Evolutionary conservation across 1,140 invertebrate species (phyloP), one percentile per base, ranked within the genome.

Genomic region (Drosophila lowei): DNA sequence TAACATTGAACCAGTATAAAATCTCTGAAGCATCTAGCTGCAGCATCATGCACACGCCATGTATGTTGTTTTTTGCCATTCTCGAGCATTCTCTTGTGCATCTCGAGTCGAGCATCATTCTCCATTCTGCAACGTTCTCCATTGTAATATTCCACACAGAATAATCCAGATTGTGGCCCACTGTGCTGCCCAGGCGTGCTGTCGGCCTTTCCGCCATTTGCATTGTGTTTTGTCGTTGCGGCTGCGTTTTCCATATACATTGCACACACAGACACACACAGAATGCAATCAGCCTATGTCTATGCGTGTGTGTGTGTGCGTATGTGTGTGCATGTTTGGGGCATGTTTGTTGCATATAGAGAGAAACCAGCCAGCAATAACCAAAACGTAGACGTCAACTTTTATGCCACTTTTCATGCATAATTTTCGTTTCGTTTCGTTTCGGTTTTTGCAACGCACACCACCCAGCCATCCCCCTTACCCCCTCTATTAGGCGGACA

Each of bases 381-480:
- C 28, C 53, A 57, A 41, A 41, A 42, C 21, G 18, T 46, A 57
- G 59, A 57, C 68, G 23, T 50, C 65, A 50, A 58, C 43, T 79
- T 76, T 75, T 76, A 65, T 75, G 80, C 62, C 72, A 79, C 59
- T 72, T 83, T 84, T 85, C 54, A 85, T 85, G 76, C 66, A 84
- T 75, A 76, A 84, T 84, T 85, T 76, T 79, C 41, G 57, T 56
- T 56, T 68, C 41, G 54, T 56, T 56, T 68, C 49, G 63, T 58
- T 66, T 63, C 53, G 60, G 57, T 63, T 60, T 72, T 48, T 54
- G 44, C 46, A 70, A 42, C 38, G 1, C 34, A 6, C 34, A 9
- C 41, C 38, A 50, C 43, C 7, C 23, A 47, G 42, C 5, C 15
- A 15, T 16, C 7, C 30, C 18, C n/a, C n/a, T 0, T 2, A n/a